Conservation (phyloP, 2,888 invertebrate genomes). For the Dyspetes luteomarginatus region DNA sequence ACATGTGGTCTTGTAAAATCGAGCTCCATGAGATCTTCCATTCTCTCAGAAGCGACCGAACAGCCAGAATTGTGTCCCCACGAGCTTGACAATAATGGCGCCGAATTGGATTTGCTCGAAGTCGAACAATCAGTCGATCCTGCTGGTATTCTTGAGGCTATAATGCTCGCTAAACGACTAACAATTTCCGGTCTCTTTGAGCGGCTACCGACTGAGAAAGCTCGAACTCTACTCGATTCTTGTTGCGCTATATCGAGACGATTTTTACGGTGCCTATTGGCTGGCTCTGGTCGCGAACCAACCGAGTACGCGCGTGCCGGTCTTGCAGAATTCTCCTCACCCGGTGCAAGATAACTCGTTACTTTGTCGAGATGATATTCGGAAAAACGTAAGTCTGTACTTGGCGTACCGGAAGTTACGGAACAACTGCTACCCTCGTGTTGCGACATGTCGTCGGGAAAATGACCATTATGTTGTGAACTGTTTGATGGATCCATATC, state of each 20-base stretch:
- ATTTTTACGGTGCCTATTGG: conserved; percentile 84
- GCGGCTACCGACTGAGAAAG: conserved; percentile 91
- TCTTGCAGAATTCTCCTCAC: conserved; percentile 87
- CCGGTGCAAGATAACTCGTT: conserved; percentile 88
- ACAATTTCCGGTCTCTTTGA: conserved; percentile 84
- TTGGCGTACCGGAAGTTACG: conserved; percentile 92
- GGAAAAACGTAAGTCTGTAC: conserved; percentile 90
- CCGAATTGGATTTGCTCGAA: conserved; percentile 87
- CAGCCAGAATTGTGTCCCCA: conserved; percentile 83
- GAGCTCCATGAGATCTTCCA: conserved; percentile 93
- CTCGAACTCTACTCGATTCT: conserved; percentile 87
- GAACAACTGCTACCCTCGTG: conserved; percentile 89
- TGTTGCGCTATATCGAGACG: conserved; percentile 81
- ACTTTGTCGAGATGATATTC: conserved; percentile 94
- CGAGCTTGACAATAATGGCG: conserved; percentile 87
- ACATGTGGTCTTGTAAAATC: conserved; percentile 86
- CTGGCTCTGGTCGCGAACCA: conserved; percentile 90
- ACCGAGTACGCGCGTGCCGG: conserved; percentile 94
- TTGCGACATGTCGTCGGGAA: conserved; percentile 85
- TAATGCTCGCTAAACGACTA: conserved; percentile 76
- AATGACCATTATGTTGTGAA: conserved; percentile 78
- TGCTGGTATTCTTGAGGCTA: conserved; percentile 77
- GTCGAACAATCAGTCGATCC: conserved; percentile 75
- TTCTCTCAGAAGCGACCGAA: conserved; percentile 86
- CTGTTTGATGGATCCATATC: conserved; percentile 85